Evolutionary conservation across 2,113 vertebrate species (phyloP).

Genomic region (Strix aluco): DNA sequence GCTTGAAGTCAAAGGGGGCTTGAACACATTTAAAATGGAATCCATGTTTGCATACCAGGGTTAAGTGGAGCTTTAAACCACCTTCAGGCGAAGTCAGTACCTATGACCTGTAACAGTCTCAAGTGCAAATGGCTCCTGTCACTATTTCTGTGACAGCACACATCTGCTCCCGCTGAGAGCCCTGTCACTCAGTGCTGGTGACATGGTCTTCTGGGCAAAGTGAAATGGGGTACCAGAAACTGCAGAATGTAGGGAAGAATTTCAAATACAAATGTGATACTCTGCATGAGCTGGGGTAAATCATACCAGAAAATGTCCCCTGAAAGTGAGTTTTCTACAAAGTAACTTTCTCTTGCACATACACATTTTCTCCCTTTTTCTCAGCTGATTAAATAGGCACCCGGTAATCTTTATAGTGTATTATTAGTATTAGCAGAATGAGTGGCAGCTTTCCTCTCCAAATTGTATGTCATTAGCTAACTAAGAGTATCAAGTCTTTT

Average conservation of each 20-base stretch:
- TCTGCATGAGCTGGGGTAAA: accelerated
- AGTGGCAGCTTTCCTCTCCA: background rate
- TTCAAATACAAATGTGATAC: accelerated
- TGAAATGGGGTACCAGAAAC: accelerated
- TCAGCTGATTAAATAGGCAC: background rate
- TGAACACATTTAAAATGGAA: background rate
- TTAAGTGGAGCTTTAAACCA: background rate
- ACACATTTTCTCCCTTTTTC: background rate
- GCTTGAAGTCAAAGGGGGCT: background rate
- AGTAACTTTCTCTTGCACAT: background rate
- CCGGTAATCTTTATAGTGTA: no score
- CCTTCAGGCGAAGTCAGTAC: accelerated
- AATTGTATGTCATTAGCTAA: no score
- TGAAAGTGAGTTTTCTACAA: background rate
- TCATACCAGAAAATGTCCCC: background rate
- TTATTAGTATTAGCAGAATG: background rate
- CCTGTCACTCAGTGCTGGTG: accelerated
- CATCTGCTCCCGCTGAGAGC: accelerated
- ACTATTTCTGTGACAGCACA: accelerated
- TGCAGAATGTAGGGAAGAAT: accelerated
- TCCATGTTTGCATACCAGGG: background rate
- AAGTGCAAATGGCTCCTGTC: no score
- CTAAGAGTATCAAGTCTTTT: background rate
- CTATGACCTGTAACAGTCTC: accelerated
- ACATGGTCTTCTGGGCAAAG: accelerated